A percentile compares a stretch with the other conserved stretches of the same genome.
Conservation (phyloP, 2,888 invertebrate species). For the Pandemis corylana region DNA sequence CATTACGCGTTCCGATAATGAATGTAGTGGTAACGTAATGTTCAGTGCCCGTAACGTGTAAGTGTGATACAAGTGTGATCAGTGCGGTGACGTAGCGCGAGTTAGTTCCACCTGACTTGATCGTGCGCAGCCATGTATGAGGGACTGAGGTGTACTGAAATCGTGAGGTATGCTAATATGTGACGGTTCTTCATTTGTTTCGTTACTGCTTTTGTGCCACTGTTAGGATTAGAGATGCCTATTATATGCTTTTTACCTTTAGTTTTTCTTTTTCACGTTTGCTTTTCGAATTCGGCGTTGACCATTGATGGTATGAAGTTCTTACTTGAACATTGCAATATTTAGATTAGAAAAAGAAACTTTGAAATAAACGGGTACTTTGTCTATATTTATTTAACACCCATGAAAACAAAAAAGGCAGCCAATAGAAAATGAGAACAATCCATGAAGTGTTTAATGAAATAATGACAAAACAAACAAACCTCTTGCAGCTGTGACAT, state of each 20-base stretch:
- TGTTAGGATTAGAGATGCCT: background rate
- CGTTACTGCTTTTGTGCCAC: background rate
- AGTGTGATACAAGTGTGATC: slow-evolving; percentile 9
- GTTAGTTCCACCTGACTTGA: slow-evolving; percentile 27
- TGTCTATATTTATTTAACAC: no score
- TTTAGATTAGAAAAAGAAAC: no score
- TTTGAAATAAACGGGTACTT: no score
- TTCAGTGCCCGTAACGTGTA: background rate
- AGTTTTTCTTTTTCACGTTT: no score
- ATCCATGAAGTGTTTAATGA: background rate
- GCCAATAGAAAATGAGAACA: no score
- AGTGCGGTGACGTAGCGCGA: slow-evolving; percentile 14
- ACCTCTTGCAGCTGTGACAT: background rate
- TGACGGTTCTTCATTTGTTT: background rate
- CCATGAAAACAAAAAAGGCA: no score
- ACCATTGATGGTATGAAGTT: no score
- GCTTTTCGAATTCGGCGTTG: no score
- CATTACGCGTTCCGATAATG: background rate
- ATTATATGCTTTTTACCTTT: background rate
- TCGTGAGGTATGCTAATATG: slow-evolving; percentile 53
- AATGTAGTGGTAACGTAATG: background rate
- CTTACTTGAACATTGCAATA: no score
- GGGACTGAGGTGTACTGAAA: slow-evolving; percentile 55
- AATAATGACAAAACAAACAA: background rate
- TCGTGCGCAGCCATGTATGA: slow-evolving; percentile 55